A percentile compares a stretch with the other conserved stretches of the same genome.
Evolutionary conservation across 2,797 vertebrate species (phyloP).

Genomic region (Enteromius viviparus): DNA sequence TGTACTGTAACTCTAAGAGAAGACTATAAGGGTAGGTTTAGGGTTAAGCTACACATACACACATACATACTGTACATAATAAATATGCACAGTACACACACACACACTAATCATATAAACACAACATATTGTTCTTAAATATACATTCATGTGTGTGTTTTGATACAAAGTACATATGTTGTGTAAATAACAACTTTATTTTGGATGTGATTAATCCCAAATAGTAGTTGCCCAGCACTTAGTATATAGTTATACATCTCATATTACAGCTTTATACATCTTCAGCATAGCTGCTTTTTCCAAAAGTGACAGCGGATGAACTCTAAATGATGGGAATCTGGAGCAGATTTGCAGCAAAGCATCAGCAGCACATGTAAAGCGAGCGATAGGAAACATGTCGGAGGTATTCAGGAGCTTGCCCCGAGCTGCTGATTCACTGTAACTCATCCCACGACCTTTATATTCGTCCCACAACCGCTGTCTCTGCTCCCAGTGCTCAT

Average conservation of each 20-base stretch:
- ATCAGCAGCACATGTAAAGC: not conserved
- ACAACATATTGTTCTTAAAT: too few species aligned
- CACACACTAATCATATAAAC: too few species aligned
- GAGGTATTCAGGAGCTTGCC: slow-evolving; percentile 14
- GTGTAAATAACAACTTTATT: too few species aligned
- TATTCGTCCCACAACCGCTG: slow-evolving; percentile 15
- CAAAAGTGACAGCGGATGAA: not conserved
- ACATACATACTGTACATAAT: too few species aligned
- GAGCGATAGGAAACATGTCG: not conserved
- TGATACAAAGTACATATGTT: too few species aligned
- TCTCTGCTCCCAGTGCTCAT: slow-evolving; percentile 19
- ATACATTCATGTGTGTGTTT: too few species aligned
- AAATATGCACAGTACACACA: too few species aligned
- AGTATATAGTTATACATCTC: not conserved
- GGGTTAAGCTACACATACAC: too few species aligned
- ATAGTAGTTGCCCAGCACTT: not conserved
- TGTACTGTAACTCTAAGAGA: too few species aligned
- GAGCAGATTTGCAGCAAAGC: not conserved
- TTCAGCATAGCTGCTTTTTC: not conserved
- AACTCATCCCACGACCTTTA: slow-evolving; percentile 17
- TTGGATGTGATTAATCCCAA: too few species aligned
- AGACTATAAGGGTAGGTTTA: too few species aligned
- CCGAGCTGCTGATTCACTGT: slow-evolving; percentile 53
- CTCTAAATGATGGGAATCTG: not conserved
- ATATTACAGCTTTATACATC: not conserved